These are phyloP conservation scores for Varanus salvator DNA, from an alignment of 2,113 vertebrate genomes.

Conservation along the genomic window DNA sequence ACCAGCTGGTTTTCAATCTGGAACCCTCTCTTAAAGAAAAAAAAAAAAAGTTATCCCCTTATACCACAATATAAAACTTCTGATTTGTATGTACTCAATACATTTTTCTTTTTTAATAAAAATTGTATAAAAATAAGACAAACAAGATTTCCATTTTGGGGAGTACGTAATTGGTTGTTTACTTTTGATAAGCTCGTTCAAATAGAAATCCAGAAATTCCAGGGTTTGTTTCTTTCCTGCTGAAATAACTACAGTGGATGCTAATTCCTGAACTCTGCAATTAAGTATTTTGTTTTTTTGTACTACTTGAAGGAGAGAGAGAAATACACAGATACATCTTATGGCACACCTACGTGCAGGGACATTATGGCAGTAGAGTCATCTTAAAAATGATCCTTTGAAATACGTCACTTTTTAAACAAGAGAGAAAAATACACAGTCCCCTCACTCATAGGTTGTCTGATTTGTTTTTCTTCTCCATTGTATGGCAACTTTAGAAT, in stretches of 20 bases:
- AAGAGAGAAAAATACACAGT: constrained; percentile 68
- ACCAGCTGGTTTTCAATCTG: constrained; percentile 82
- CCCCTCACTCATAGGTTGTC: constrained; percentile 61
- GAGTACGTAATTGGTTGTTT: constrained; percentile 2
- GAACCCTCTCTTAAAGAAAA: constrained; percentile 66
- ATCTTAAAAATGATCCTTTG: constrained; percentile 64
- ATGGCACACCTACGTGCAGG: constrained; percentile 24
- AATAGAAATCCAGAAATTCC: constrained; percentile 21
- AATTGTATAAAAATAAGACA: constrained; percentile 80
- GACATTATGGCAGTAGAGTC: constrained; percentile 51
- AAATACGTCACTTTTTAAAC: constrained; percentile 75
- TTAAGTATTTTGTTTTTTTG: neutral
- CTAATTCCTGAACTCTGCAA: neutral
- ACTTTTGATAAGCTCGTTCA: constrained; percentile 38
- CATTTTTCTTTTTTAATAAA: constrained; percentile 59
- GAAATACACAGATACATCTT: constrained; percentile 44
- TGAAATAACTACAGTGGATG: constrained; percentile 25
- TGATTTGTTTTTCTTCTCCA: constrained; percentile 11
- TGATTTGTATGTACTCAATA: constrained; percentile 68
- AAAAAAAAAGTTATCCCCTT: constrained; percentile 64
- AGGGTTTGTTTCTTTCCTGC: neutral
- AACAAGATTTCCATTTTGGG: neutral
- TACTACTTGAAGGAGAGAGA: constrained; percentile 9
- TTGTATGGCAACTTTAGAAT: constrained; percentile 63
- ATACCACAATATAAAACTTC: constrained; percentile 68